Conservation (phyloP, 2,797 vertebrate genomes). For the Dallia pectoralis region DNA sequence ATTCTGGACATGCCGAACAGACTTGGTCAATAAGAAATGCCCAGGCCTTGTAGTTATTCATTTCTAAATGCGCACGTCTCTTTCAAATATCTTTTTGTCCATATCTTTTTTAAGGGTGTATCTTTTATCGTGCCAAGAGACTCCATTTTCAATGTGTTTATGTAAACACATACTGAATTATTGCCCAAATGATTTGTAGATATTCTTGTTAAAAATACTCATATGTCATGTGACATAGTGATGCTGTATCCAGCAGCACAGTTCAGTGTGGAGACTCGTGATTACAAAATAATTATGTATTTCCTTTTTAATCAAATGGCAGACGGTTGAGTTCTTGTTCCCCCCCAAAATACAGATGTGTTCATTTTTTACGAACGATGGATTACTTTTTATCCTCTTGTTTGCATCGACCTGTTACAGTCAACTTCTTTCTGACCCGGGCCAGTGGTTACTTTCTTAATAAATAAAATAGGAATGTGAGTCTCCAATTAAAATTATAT, state of each 20-base stretch:
- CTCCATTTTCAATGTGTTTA: no score
- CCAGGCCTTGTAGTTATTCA: slow-evolving; percentile 19
- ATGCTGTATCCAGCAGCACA: slow-evolving; percentile 27
- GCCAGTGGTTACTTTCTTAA: not conserved
- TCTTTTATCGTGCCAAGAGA: no score
- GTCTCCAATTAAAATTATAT: not conserved
- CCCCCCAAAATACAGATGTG: no score
- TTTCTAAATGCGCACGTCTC: not conserved
- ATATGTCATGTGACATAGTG: no score
- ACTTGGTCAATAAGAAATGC: not conserved
- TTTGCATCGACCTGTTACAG: no score
- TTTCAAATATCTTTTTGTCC: not conserved
- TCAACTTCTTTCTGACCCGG: not conserved
- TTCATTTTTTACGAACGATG: no score
- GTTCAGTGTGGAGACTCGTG: slow-evolving; percentile 32
- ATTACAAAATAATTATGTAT: no score
- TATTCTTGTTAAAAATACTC: no score
- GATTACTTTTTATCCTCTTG: no score
- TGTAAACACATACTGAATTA: no score
- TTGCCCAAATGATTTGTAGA: no score
- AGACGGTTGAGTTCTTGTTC: slow-evolving; percentile 34
- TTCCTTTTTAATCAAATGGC: slow-evolving; percentile 48
- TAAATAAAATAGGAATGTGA: slow-evolving; percentile 16
- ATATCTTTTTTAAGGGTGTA: not conserved
- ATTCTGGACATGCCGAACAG: not conserved